These are phyloP conservation scores for Muscicapa adusta DNA, from an alignment of 2,113 vertebrate species.

Conservation along the genomic window DNA sequence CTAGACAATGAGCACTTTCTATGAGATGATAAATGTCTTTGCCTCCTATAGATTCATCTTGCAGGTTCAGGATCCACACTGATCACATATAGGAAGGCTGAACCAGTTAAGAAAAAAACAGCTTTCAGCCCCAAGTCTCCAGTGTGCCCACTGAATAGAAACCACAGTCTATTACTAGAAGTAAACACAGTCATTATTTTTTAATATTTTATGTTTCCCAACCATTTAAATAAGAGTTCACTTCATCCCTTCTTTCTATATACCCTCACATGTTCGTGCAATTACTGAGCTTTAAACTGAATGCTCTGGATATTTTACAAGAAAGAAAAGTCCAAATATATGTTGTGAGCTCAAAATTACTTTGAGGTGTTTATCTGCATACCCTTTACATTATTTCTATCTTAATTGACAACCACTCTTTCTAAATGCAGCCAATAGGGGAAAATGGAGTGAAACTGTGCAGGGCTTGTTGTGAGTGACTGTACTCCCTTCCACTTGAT, in stretches of 20 bases:
- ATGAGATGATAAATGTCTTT: conserved; percentile 45
- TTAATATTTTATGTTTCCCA: neutral
- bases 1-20: conserved; percentile 25
- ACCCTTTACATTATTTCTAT: neutral
- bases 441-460: neutral
- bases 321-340: neutral
- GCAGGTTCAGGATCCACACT: conserved; percentile 4
- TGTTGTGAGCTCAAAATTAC: neutral
- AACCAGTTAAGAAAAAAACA: neutral
- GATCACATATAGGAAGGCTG: neutral
- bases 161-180: neutral
- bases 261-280: neutral
- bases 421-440: neutral
- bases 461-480: neutral
- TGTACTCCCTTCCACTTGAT: neutral
- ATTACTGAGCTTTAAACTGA: neutral
- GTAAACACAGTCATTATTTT: neutral
- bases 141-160: neutral
- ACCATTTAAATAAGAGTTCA: neutral
- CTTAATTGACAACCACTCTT: neutral
- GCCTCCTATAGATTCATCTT: conserved; percentile 30
- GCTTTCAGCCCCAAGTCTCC: neutral
- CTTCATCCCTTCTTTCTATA: neutral
- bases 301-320: neutral
- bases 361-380: neutral